Conservation (phyloP, 1,140 invertebrate species). For the Portunus trituberculatus region DNA sequence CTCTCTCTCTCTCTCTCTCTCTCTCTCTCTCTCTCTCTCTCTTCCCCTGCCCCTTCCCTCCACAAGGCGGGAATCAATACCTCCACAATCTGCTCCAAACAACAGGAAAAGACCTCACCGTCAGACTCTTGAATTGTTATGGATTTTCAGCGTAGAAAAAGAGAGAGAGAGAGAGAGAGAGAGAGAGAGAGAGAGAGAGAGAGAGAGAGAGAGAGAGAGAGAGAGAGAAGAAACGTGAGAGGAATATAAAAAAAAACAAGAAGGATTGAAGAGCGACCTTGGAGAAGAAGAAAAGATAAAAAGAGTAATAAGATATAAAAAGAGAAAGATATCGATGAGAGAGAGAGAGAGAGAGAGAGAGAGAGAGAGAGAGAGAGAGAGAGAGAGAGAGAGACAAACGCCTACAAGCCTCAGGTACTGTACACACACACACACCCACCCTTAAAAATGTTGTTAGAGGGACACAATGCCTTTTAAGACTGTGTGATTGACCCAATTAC, state of each 20-base stretch:
- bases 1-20: conserved; percentile 10
- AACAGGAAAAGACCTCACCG: not conserved
- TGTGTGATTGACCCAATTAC: not conserved
- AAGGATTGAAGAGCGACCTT: not conserved
- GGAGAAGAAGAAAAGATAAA: not conserved
- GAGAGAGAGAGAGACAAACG: no score
- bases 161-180: not conserved
- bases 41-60: not conserved
- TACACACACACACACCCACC: no score
- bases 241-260: not conserved
- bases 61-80: not conserved
- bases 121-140: conserved; percentile 12
- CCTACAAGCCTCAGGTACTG: no score
- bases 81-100: not conserved
- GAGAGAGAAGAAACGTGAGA: not conserved
- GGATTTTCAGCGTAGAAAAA: not conserved
- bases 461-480: no score
- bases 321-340: not conserved
- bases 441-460: no score
- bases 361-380: no score
- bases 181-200: not conserved
- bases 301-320: not conserved
- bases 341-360: no score
- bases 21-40: no score
- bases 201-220: not conserved